Conservation (phyloP, 2,797 vertebrate species). For the Pyrocephalus nanus region DNA sequence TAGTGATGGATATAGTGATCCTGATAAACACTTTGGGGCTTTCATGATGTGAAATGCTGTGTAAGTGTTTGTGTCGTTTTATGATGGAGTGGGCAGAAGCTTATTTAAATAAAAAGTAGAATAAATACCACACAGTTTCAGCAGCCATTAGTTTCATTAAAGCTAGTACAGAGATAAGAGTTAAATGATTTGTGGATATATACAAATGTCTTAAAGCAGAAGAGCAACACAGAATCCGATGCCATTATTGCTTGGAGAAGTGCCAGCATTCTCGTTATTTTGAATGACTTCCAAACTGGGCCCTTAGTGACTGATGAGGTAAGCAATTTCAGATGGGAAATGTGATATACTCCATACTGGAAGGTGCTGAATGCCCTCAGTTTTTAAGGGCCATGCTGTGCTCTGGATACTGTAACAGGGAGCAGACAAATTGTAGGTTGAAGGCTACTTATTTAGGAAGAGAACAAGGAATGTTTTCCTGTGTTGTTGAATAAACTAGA, state of each 20-base stretch:
- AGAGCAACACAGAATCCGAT: neutral
- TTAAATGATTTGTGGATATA: constrained; percentile 30
- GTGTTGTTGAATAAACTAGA: neutral
- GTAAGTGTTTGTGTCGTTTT: constrained; percentile 19
- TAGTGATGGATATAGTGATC: constrained; percentile 8
- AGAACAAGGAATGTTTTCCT: neutral
- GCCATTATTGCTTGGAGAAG: constrained; percentile 33
- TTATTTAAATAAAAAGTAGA: constrained; percentile 42
- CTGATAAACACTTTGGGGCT: neutral
- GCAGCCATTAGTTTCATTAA: constrained; percentile 31
- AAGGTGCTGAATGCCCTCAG: neutral
- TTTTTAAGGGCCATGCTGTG: neutral
- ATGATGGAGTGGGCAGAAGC: constrained; percentile 1
- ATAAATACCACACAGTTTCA: neutral
- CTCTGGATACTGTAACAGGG: neutral
- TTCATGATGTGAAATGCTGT: neutral
- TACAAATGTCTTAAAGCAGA: constrained; percentile 21
- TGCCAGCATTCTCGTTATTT: constrained; percentile 50
- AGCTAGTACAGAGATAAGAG: neutral
- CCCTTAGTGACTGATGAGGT: constrained; percentile 11
- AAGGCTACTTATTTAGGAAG: neutral
- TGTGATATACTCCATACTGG: neutral
- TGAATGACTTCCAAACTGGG: constrained; percentile 40
- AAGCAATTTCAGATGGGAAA: constrained; percentile 37
- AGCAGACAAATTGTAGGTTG: neutral